phyloP scores from a whole-genome alignment of 2,113 vertebrate species.

The Nothocercus nigrocapillus region DNA sequence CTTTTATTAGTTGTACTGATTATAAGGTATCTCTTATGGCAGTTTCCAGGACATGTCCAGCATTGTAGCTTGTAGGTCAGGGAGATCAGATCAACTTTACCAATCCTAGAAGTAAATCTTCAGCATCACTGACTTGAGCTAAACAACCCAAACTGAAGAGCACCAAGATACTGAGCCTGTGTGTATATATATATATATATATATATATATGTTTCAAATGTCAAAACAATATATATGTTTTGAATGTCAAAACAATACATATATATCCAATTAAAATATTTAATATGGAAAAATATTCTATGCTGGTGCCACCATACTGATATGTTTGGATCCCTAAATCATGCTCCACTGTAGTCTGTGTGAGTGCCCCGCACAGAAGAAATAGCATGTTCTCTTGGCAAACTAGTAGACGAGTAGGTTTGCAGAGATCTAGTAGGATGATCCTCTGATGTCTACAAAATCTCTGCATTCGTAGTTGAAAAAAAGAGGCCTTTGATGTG shows the following conservation, averaged over 20 bases:
- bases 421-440: background rate
- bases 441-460: background rate
- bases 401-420: background rate
- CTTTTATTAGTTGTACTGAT: background rate
- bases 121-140: background rate
- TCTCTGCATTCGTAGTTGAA: background rate
- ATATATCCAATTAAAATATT: background rate
- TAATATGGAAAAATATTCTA: background rate
- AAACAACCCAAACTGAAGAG: background rate
- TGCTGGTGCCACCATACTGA: background rate
- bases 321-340: background rate
- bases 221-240: background rate
- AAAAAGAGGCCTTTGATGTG: background rate
- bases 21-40: background rate
- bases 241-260: background rate
- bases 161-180: background rate
- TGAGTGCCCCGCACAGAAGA: accelerated
- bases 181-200: too few species aligned
- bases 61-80: background rate
- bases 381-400: background rate
- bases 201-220: background rate
- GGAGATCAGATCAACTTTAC: background rate
- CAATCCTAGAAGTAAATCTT: background rate
- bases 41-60: background rate
- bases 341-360: background rate